Evolutionary conservation across 2,888 invertebrate species (phyloP).

Genomic region (Idaea straminata): DNA sequence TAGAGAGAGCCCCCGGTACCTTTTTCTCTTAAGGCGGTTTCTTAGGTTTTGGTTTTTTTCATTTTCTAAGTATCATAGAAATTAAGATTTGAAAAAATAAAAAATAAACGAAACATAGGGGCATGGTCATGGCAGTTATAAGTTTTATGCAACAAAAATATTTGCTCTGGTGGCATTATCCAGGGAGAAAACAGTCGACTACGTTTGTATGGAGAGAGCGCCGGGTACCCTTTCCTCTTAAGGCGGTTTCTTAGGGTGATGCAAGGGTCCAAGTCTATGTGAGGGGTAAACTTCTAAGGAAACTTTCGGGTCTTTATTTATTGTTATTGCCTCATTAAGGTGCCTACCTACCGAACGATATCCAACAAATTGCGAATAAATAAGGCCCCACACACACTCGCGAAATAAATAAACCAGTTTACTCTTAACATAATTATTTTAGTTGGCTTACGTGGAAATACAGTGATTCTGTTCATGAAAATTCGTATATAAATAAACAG

Average conservation of each 20-base stretch:
- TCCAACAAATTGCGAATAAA: slow-evolving; percentile 79
- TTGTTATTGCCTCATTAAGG: slow-evolving; percentile 80
- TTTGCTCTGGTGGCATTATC: too few species aligned
- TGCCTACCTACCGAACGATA: slow-evolving; percentile 75
- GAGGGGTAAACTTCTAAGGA: slow-evolving; percentile 67
- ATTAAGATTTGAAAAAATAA: too few species aligned
- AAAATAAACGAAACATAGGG: too few species aligned
- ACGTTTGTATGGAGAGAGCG: too few species aligned
- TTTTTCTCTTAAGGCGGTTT: too few species aligned
- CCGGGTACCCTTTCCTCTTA: too few species aligned
- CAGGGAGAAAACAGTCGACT: too few species aligned
- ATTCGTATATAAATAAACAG: slow-evolving; percentile 4
- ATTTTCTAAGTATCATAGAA: too few species aligned
- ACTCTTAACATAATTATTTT: slow-evolving; percentile 49
- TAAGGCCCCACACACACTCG: slow-evolving; percentile 62
- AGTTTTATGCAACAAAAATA: too few species aligned
- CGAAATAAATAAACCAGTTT: slow-evolving; percentile 55
- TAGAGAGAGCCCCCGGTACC: too few species aligned
- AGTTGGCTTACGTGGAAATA: slow-evolving; percentile 13
- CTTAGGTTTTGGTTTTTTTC: too few species aligned
- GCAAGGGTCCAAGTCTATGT: slow-evolving; percentile 61
- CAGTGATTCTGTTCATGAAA: slow-evolving; percentile 4
- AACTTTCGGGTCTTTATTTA: slow-evolving; percentile 80
- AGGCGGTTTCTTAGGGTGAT: slow-evolving; percentile 54
- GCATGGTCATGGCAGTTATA: too few species aligned